Conservation (phyloP, 1,140 invertebrate species). For the Drosophila suzukii region DNA sequence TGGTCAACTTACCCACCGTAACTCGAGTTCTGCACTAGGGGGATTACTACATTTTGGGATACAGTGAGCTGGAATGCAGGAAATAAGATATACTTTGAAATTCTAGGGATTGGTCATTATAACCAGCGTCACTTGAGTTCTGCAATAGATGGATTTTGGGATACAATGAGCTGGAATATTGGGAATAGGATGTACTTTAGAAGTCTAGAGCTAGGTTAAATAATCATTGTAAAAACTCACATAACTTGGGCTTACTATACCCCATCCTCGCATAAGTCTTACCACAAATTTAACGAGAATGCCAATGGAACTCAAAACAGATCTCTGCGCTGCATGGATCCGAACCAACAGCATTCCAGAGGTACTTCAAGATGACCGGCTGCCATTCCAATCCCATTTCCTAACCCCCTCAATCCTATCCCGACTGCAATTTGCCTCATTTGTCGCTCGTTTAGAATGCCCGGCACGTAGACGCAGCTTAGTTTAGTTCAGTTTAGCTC, state of each 20-base stretch:
- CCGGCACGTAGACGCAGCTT: conserved; percentile 28
- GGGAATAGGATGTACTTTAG: no score
- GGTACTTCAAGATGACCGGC: not conserved
- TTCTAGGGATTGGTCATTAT: not conserved
- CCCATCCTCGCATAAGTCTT: not conserved
- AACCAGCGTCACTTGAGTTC: not conserved
- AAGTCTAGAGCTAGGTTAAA: no score
- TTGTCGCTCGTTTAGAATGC: conserved; percentile 37
- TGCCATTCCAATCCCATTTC: conserved; percentile 13
- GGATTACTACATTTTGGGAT: no score
- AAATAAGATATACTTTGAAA: no score
- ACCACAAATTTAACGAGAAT: not conserved
- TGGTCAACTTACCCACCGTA: not conserved
- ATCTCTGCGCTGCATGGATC: not conserved
- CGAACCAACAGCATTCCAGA: conserved; percentile 15
- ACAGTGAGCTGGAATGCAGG: no score
- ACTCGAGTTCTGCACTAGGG: not conserved
- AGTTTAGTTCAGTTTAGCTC: conserved; percentile 1
- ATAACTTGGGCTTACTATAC: not conserved
- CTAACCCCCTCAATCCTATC: conserved; percentile 1
- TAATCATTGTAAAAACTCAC: no score
- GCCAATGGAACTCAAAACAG: not conserved
- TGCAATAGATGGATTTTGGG: no score
- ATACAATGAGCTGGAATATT: no score
- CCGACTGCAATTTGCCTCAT: not conserved